Base-by-base conservation (phyloP, 2,888 invertebrate species). In the Eristalis pertinax region DNA sequence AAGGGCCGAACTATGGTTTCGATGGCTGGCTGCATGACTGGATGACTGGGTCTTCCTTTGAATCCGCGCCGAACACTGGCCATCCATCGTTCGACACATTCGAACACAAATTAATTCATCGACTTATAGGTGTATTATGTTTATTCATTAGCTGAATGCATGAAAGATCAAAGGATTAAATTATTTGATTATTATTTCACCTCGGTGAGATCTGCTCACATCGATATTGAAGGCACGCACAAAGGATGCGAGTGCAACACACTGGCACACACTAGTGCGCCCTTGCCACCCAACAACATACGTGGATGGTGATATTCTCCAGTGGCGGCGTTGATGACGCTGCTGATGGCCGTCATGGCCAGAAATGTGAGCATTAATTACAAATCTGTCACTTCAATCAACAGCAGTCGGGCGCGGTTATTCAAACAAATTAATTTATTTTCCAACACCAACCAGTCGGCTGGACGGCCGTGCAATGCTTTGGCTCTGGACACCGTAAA, bases 351-450 rank as follows among this genome's bases (percentile, higher is more conserved):
- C 87, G 83, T 83, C 87, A 87, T 83, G 87, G 64, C 75, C 83
- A 87, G 83, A 72, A 87, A 79, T 76, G 75, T 75, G 79, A 87
- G 83, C 87, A 87, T 87, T 87, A 87, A 87, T 87, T 87, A 87
- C 87, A 87, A 87, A 87, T 87, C 87, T 87, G 83, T 87, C 87
- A 87, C 87, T 87, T 83, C 87, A 87, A 87, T 87, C 87, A 87
- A 79, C 87, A 83, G 87, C 87, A 87, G 83, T 87, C 87, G 87
- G 75, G 83, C 83, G 87, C 75, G 87, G 87, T 87, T 87, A 87
- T 87, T 87, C 83, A 87, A 87, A 87, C 83, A 87, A 87, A 87
- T 87, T 87, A 83, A 87, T 87, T 83, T 87, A 87, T 87, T 87
- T 87, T 58, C 67, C 82, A 81, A 73, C 84, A 80, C 76, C 64